phyloP scores from a whole-genome alignment of 2,888 invertebrate species.

The Drosophila bunnanda region DNA sequence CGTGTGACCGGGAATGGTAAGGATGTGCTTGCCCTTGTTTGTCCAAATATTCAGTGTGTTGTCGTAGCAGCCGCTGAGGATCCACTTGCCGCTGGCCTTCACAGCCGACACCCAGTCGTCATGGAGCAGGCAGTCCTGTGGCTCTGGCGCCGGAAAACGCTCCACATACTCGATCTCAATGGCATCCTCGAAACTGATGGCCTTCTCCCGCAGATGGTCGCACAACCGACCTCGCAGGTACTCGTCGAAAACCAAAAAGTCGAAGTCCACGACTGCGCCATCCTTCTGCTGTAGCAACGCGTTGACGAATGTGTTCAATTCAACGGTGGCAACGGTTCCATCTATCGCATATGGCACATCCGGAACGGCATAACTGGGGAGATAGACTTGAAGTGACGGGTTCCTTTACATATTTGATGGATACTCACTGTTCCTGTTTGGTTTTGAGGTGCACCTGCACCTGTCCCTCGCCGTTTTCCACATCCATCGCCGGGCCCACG shows the following conservation, averaged over 20 bases:
- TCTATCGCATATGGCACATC: conserved; percentile 94
- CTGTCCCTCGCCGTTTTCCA: conserved; percentile 86
- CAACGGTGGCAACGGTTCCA: conserved; percentile 88
- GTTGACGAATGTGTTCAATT: conserved; percentile 92
- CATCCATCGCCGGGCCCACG: conserved; percentile 77
- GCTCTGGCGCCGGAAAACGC: conserved; percentile 95
- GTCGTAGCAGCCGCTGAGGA: conserved; percentile 96
- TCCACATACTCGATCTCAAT: conserved; percentile 96
- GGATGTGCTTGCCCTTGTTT: conserved; percentile 91
- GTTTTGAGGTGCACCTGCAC: conserved; percentile 92
- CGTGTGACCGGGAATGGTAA: conserved; percentile 94
- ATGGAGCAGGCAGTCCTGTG: conserved; percentile 95
- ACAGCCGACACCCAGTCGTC: conserved; percentile 99
- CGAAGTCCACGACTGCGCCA: conserved; percentile 88
- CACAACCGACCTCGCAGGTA: conserved; percentile 88
- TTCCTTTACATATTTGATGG: not conserved
- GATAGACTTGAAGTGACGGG: not conserved
- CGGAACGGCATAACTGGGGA: conserved; percentile 92
- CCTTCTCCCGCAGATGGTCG: conserved; percentile 91
- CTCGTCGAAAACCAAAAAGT: conserved; percentile 94
- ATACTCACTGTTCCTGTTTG: conserved; percentile 91
- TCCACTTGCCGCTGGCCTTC: conserved; percentile 90
- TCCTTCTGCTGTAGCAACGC: conserved; percentile 86
- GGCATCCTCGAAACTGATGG: conserved; percentile 92
- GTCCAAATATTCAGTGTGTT: conserved; percentile 96